Conservation (phyloP, 2,888 invertebrate genomes). For the Priocnemis perturbator region DNA sequence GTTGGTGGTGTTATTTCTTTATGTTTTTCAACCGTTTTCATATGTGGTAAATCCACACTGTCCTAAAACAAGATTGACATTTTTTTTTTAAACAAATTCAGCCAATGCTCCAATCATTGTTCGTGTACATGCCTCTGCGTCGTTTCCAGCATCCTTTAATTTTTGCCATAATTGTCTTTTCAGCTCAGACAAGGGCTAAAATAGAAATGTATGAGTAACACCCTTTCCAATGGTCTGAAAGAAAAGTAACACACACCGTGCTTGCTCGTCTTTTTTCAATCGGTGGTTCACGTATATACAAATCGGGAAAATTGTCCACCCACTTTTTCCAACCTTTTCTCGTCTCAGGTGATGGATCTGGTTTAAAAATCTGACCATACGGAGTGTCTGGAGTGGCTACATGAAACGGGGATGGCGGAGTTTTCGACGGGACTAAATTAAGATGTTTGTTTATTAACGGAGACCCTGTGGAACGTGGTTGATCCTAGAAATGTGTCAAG, state of each 20-base stretch:
- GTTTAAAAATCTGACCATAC: slow-evolving; percentile 76
- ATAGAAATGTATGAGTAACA: too few species aligned
- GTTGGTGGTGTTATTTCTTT: too few species aligned
- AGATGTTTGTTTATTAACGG: slow-evolving; percentile 67
- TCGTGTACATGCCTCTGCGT: too few species aligned
- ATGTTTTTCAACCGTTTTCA: too few species aligned
- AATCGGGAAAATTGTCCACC: slow-evolving; percentile 76
- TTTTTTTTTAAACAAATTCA: too few species aligned
- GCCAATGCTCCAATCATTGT: too few species aligned
- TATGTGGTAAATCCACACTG: too few species aligned
- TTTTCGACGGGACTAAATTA: slow-evolving; percentile 57
- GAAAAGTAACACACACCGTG: slow-evolving; percentile 67
- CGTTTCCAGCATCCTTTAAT: slow-evolving; percentile 50
- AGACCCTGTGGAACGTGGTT: slow-evolving; percentile 19
- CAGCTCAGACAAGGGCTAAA: slow-evolving; percentile 72
- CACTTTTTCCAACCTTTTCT: slow-evolving; percentile 76
- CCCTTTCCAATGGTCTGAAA: too few species aligned
- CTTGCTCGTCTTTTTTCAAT: slow-evolving; percentile 65
- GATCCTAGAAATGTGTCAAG: not conserved
- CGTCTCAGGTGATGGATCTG: slow-evolving; percentile 74
- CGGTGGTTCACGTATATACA: slow-evolving; percentile 66
- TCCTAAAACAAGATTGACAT: too few species aligned
- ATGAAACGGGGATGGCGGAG: slow-evolving; percentile 74
- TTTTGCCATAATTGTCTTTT: slow-evolving; percentile 72
- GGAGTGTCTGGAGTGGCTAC: slow-evolving; percentile 79